These are phyloP conservation scores for Eupleurogrammus muticus DNA, from an alignment of 2,797 vertebrate species.

Conservation along the genomic window DNA sequence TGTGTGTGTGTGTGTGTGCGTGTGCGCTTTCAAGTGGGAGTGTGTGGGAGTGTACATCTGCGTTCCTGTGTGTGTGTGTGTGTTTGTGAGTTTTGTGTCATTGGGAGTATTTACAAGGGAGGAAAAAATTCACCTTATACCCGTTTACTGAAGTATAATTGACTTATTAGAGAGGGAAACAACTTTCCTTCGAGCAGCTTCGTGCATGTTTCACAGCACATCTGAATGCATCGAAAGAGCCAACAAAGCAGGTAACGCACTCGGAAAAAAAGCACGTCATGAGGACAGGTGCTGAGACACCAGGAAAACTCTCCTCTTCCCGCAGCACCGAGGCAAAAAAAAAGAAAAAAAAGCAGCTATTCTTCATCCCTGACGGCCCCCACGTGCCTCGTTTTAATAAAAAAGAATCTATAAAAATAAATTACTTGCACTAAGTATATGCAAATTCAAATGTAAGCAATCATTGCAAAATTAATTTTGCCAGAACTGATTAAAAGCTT, in stretches of 20 bases:
- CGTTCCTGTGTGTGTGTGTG: constrained; percentile 43
- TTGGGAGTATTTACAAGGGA: constrained; percentile 60
- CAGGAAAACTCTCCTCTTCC: constrained; percentile 32
- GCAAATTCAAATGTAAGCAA: constrained; percentile 99
- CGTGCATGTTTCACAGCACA: no score
- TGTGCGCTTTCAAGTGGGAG: constrained; percentile 29
- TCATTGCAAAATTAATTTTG: constrained; percentile 99
- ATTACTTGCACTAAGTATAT: constrained; percentile 97
- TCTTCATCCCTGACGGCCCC: constrained; percentile 72
- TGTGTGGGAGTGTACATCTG: constrained; percentile 50
- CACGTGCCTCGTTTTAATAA: constrained; percentile 88
- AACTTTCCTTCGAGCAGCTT: no score
- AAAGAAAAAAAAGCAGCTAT: constrained; percentile 55
- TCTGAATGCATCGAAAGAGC: no score
- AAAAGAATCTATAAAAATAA: constrained; percentile 98
- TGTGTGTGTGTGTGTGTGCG: constrained; percentile 18
- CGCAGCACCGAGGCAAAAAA: constrained; percentile 35
- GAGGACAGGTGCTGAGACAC: constrained; percentile 36
- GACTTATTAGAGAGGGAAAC: no score
- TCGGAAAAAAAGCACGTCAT: no score
- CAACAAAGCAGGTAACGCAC: no score
- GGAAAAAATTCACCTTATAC: constrained; percentile 17
- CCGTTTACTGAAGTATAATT: background rate
- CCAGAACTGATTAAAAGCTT: constrained; percentile 99
- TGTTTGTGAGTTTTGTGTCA: constrained; percentile 46